Evolutionary conservation across 2,113 vertebrate genomes (phyloP).

Genomic region (Corythornis vintsioides): DNA sequence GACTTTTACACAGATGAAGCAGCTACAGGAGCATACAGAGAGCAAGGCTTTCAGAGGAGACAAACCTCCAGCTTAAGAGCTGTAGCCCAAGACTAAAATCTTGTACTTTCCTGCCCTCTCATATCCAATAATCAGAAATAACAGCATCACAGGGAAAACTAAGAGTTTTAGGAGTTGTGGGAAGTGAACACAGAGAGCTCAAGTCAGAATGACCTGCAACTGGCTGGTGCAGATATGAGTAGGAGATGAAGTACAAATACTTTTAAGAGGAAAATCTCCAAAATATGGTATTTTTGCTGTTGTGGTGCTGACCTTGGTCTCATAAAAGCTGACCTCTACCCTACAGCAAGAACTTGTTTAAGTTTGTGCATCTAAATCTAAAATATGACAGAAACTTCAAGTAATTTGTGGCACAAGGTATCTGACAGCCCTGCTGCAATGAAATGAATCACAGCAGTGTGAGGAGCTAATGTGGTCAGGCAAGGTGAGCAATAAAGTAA

Average conservation of each 20-base stretch:
- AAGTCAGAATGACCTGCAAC: not conserved
- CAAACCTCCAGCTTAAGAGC: not conserved
- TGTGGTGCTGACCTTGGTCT: not conserved
- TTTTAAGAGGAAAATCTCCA: not conserved
- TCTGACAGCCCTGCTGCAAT: not conserved
- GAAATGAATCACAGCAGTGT: not conserved
- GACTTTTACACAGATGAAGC: not conserved
- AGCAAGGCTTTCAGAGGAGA: not conserved
- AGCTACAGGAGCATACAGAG: not conserved
- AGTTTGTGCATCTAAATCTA: not conserved
- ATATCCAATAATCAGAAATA: not conserved
- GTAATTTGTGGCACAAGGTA: not conserved
- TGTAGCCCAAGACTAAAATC: not conserved
- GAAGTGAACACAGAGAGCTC: not conserved
- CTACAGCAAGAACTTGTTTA: fast-evolving
- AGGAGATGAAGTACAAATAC: not conserved
- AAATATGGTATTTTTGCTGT: not conserved
- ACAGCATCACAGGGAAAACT: not conserved
- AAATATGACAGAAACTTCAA: not conserved
- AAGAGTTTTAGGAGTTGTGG: not conserved
- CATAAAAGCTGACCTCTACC: not conserved
- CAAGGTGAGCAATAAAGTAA: not conserved
- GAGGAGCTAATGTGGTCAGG: not conserved
- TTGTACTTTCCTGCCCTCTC: not conserved
- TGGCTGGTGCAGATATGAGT: not conserved